phyloP scores from a whole-genome alignment of 2,113 vertebrate genomes.

The Petrocephalus microphthalmus region DNA sequence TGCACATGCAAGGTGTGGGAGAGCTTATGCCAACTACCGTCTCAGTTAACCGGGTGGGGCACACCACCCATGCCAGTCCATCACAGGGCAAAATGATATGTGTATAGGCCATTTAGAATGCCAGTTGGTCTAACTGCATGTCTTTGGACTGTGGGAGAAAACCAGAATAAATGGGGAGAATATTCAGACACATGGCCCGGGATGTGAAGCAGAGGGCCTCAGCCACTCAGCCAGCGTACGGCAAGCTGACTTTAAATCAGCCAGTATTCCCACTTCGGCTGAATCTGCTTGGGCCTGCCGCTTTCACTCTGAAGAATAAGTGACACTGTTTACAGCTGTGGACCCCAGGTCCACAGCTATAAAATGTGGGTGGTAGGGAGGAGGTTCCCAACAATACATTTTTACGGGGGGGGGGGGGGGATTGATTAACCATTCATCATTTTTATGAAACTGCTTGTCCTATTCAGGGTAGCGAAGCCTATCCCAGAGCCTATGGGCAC shows the following conservation, averaged over 20 bases:
- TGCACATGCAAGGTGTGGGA: not conserved
- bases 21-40: not conserved
- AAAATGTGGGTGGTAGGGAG: not conserved
- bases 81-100: not conserved
- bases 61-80: not conserved
- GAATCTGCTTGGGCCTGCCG: not conserved
- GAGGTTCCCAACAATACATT: not conserved
- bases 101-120: not conserved
- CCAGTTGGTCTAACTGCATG: not conserved
- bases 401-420: not conserved
- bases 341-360: not conserved
- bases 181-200: not conserved
- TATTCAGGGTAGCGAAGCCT: no score
- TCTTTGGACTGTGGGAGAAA: not conserved
- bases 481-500: no score
- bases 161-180: not conserved
- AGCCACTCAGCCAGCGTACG: not conserved
- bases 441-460: no score
- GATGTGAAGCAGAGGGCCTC: not conserved
- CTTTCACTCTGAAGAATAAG: not conserved
- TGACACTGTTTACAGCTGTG: no score
- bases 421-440: no score
- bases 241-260: not conserved
- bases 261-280: not conserved
- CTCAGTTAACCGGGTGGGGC: not conserved